These are phyloP conservation scores for Homalodisca vitripennis DNA, from an alignment of 1,140 invertebrate species.

Conservation along the genomic window DNA sequence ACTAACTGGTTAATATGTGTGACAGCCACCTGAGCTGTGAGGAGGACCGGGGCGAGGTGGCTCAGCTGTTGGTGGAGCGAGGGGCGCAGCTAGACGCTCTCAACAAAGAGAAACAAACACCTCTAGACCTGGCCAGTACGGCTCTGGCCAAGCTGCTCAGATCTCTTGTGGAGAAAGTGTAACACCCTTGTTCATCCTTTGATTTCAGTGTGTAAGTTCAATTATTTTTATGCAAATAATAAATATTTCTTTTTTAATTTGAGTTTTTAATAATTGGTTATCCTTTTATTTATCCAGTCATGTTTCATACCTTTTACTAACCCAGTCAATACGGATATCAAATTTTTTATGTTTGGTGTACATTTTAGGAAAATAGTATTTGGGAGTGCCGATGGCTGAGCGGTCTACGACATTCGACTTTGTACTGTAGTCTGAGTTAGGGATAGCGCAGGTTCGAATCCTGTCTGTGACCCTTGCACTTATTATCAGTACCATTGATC, in stretches of 20 bases:
- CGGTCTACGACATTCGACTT: too few species aligned
- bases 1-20: neutral
- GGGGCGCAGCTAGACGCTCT: slow-evolving; percentile 60
- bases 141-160: slow-evolving; percentile 25
- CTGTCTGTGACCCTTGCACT: too few species aligned
- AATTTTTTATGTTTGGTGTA: too few species aligned
- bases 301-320: too few species aligned
- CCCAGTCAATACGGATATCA: too few species aligned
- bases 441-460: too few species aligned
- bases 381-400: too few species aligned
- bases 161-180: neutral
- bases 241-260: neutral
- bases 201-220: neutral
- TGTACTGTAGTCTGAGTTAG: too few species aligned
- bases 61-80: slow-evolving; percentile 63
- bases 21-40: slow-evolving; percentile 81
- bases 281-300: too few species aligned
- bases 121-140: slow-evolving; percentile 58
- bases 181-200: neutral
- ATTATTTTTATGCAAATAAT: neutral
- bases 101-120: slow-evolving; percentile 72
- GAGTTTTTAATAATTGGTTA: neutral
- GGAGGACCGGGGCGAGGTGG: slow-evolving; percentile 70
- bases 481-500: too few species aligned
- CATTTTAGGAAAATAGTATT: too few species aligned